Evolutionary conservation across 2,888 invertebrate genomes (phyloP).

Genomic region (Eudasyphora cyanicolor): DNA sequence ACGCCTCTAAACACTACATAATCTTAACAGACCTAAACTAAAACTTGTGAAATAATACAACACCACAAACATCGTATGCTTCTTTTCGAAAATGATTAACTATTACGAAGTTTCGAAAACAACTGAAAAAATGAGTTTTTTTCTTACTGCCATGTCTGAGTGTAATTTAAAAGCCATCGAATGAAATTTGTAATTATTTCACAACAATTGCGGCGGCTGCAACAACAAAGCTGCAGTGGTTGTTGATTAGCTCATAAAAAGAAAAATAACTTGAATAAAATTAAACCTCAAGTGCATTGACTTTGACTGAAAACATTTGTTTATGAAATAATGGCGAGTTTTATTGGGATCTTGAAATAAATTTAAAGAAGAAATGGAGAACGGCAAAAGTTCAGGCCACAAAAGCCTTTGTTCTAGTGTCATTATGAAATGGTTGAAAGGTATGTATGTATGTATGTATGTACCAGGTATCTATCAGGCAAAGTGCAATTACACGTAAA

Average conservation of each 20-base stretch:
- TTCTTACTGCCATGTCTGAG: not conserved
- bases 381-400: too few relatives aligned
- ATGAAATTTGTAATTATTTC: conserved; percentile 1
- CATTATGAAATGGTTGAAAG: too few relatives aligned
- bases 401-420: too few relatives aligned
- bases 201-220: not conserved
- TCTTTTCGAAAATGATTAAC: not conserved
- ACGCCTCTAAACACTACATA: too few relatives aligned
- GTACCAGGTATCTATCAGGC: too few relatives aligned
- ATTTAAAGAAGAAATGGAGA: too few relatives aligned
- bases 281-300: not conserved
- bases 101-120: not conserved
- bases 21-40: too few relatives aligned
- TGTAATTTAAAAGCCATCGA: not conserved
- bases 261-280: not conserved
- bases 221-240: not conserved
- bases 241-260: not conserved
- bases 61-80: not conserved
- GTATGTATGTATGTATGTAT: too few relatives aligned
- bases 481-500: too few relatives aligned
- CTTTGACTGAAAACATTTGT: not conserved
- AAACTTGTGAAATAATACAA: too few relatives aligned
- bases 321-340: not conserved
- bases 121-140: not conserved
- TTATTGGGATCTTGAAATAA: too few relatives aligned